Evolutionary conservation across 64 coral and sea anemone genomes (phyloP), one percentile per base, ranked within the genome.

Genomic region (Porites australiensis): DNA sequence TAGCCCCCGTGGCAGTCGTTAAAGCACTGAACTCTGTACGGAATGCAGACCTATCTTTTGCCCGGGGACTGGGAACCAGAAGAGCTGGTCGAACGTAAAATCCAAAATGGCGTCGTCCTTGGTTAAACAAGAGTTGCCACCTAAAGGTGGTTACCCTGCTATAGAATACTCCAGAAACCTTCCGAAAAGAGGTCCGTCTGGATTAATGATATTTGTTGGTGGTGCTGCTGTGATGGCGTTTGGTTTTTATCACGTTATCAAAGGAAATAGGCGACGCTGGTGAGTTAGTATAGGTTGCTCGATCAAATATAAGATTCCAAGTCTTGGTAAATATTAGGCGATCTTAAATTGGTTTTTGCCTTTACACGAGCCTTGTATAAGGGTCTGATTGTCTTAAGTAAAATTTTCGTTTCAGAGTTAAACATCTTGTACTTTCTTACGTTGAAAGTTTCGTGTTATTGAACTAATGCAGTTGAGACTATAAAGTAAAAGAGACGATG

Each of bases 131-230:
- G 98, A 99, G 75, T 58, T 99, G 58, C 98, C 98, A 52, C 98
- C 94, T 74, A 89, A 91, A 89, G 98, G 94, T 64, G 98, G 98
- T 73, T 99, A 99, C 96, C 91, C 98, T 70, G 69, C 95, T 12
- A 85, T 99, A 45, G 88, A 94, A 21, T 96, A 85, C 58, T 73
- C 98, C 3, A 96, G 89, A 86, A 93, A 95, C 76, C 6, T 99
- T 60, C 92, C 94, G 27, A 93, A 87, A 79, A 96, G 98, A 94
- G 98, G 98, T 2, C 94, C 94, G 3, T 96, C 98, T 75, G 98
- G 98, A 74, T 70, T 92, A 21, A 13, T 76, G 70, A 86, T 91
- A 43, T 91, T 99, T 83, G 50, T 99, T 85, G 91, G 92, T 58
- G 98, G 98, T 23, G 91, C 91, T 68, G 88, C 79, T 8, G 62